phyloP scores from a whole-genome alignment of 2,797 vertebrate species.

The Gymnoscopelus braueri region DNA sequence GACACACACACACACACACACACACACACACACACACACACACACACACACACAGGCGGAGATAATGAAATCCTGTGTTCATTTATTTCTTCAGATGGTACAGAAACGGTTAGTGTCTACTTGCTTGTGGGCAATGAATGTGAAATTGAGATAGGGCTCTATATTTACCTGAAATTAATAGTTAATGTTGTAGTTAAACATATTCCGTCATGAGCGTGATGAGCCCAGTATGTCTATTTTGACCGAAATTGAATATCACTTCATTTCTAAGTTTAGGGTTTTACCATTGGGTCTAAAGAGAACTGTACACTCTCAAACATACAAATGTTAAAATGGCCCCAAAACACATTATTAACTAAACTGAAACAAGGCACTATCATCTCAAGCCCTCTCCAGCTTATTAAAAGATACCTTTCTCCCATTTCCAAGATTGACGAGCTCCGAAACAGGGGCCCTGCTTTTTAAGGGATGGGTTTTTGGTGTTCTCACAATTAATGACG shows the following conservation, averaged over 20 bases:
- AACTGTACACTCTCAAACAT: slow-evolving; percentile 22
- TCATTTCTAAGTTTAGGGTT: slow-evolving; percentile 5
- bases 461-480: slow-evolving; percentile 37
- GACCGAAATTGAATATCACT: slow-evolving; percentile 36
- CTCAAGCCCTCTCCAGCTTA: neutral
- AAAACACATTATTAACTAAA: slow-evolving; percentile 47
- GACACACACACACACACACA: too few relatives aligned
- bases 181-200: neutral
- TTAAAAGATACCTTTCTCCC: neutral
- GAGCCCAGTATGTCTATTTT: slow-evolving; percentile 35
- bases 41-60: too few relatives aligned
- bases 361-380: slow-evolving; percentile 31
- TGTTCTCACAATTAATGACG: slow-evolving; percentile 43
- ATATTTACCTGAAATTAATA: neutral
- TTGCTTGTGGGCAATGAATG: neutral
- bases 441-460: slow-evolving; percentile 8
- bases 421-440: slow-evolving; percentile 43
- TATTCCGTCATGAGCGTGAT: slow-evolving; percentile 11
- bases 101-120: neutral
- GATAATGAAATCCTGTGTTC: too few relatives aligned
- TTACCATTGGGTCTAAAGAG: slow-evolving; percentile 24
- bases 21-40: too few relatives aligned
- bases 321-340: slow-evolving; percentile 40
- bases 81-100: slow-evolving; percentile 6
- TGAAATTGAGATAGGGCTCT: slow-evolving; percentile 1